Conservation (phyloP, 2,888 invertebrate species). For the Dermolepida albohirtum region DNA sequence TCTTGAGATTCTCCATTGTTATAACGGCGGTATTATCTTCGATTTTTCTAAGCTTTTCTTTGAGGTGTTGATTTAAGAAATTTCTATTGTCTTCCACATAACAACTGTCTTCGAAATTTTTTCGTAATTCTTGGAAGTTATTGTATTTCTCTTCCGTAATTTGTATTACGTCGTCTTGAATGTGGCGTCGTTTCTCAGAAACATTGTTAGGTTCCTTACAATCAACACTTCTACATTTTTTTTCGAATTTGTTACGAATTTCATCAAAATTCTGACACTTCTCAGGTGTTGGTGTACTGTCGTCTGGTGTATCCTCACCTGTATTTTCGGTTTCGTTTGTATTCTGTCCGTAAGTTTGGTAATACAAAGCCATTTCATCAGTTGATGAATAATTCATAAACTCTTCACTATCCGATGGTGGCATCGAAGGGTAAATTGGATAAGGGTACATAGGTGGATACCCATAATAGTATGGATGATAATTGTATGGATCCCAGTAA, state of each 20-base stretch:
- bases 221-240: constrained; percentile 43
- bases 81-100: constrained; percentile 46
- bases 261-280: constrained; percentile 58
- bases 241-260: constrained; percentile 61
- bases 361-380: constrained; percentile 63
- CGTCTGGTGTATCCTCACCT: constrained; percentile 23
- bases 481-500: constrained; percentile 61
- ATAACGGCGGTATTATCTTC: constrained; percentile 5
- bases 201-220: constrained; percentile 39
- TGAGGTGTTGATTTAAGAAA: constrained; percentile 24
- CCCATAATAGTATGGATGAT: constrained; percentile 57
- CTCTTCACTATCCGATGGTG: constrained; percentile 56
- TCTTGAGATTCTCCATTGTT: constrained; percentile 15
- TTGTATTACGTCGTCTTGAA: constrained; percentile 55
- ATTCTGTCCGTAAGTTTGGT: constrained; percentile 20
- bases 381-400: constrained; percentile 63
- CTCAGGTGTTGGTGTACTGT: constrained; percentile 32
- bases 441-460: constrained; percentile 58
- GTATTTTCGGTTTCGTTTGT: constrained; percentile 6
- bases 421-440: constrained; percentile 57
- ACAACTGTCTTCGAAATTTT: constrained; percentile 52
- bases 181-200: constrained; percentile 53
- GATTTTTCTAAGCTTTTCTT: constrained; percentile 8
- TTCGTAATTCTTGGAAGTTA: constrained; percentile 11
- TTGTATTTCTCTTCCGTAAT: constrained; percentile 24